phyloP scores from a whole-genome alignment of 1,140 invertebrate genomes.

The Drosophila malerkotliana region DNA sequence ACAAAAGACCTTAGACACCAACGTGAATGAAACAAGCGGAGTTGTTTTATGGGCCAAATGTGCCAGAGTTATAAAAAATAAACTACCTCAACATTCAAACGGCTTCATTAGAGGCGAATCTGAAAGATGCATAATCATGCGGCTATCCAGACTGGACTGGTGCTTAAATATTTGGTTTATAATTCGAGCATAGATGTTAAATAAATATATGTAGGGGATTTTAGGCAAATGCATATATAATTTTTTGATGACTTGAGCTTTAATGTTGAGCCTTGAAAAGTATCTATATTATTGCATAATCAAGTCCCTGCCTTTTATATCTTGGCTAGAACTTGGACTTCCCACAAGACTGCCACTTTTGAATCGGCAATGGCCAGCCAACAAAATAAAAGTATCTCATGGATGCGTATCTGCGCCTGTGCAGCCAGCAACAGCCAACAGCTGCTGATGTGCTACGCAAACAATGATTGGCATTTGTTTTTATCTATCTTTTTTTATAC shows the following conservation, averaged over 20 bases:
- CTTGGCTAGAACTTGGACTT: constrained; percentile 30
- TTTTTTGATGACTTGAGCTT: no score
- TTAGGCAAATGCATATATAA: no score
- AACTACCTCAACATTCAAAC: constrained; percentile 34
- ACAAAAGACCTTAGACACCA: constrained; percentile 34
- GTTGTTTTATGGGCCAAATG: constrained; percentile 23
- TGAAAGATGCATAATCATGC: not conserved
- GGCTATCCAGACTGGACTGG: not conserved
- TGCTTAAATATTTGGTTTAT: not conserved
- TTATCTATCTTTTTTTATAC: constrained; percentile 47
- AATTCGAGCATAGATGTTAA: no score
- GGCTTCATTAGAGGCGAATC: constrained; percentile 22
- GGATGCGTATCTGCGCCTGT: constrained; percentile 57
- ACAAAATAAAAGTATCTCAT: constrained; percentile 63
- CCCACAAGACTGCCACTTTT: constrained; percentile 66
- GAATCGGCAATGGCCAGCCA: constrained; percentile 16
- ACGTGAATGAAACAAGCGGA: constrained; percentile 1
- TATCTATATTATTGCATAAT: constrained; percentile 6
- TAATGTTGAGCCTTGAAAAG: not conserved
- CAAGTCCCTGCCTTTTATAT: not conserved
- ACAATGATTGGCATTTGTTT: constrained; percentile 79
- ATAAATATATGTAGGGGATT: no score
- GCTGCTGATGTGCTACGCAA: constrained; percentile 77
- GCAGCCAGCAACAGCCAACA: constrained; percentile 51
- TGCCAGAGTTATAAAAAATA: constrained; percentile 21